These are phyloP conservation scores for Chrysomallon squamiferum DNA, from an alignment of 1,140 invertebrate species.

Conservation along the genomic window DNA sequence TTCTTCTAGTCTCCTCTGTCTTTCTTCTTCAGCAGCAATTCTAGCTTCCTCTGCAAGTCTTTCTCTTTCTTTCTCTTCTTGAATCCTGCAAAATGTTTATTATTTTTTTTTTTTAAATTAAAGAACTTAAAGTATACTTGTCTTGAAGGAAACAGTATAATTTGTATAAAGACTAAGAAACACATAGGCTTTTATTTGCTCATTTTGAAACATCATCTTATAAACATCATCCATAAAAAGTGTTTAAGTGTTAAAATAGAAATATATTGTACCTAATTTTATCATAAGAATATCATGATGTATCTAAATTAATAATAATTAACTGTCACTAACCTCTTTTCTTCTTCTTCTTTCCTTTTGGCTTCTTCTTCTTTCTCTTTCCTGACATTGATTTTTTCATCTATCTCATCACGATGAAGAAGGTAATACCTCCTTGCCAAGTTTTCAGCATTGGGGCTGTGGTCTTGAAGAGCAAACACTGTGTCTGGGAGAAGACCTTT, in stretches of 20 bases:
- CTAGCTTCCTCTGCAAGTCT: slow-evolving; percentile 41
- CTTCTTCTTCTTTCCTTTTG: slow-evolving; percentile 38
- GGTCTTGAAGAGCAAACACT: slow-evolving; percentile 52
- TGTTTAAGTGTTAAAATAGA: no score
- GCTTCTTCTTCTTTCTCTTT: slow-evolving; percentile 36
- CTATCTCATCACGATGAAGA: slow-evolving; percentile 47
- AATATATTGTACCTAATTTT: no score
- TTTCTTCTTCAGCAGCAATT: slow-evolving; percentile 47
- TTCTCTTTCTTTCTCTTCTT: slow-evolving; percentile 35
- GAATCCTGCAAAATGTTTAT: neutral
- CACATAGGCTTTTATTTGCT: no score
- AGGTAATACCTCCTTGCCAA: slow-evolving; percentile 49
- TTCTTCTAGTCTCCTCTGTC: slow-evolving; percentile 42
- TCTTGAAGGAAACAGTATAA: no score
- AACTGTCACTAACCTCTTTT: slow-evolving; percentile 34
- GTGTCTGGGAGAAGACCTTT: slow-evolving; percentile 59
- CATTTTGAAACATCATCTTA: no score
- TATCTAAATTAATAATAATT: no score
- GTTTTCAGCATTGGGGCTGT: slow-evolving; percentile 42
- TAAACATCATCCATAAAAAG: no score
- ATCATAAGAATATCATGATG: no score
- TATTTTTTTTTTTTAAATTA: no score
- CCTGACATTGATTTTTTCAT: slow-evolving; percentile 39
- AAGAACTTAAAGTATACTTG: no score
- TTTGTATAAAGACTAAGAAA: no score